phyloP scores from a whole-genome alignment of 2,797 vertebrate species.

The Discoglossus pictus region DNA sequence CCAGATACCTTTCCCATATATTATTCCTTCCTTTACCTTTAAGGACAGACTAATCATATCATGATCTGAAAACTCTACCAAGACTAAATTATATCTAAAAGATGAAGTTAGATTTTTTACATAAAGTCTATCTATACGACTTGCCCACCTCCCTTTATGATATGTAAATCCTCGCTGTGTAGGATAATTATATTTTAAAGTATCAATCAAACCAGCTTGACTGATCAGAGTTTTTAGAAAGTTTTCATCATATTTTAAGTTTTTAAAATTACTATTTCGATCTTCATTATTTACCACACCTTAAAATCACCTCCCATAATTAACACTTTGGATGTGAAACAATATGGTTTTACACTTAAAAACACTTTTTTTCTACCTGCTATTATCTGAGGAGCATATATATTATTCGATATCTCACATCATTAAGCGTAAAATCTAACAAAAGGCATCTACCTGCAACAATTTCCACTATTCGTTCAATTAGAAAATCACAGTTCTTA shows the following conservation, averaged over 20 bases:
- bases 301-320: slow-evolving; percentile 1
- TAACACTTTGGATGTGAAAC: not conserved
- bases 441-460: not conserved
- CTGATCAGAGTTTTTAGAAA: too few relatives aligned
- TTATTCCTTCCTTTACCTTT: not conserved
- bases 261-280: not conserved
- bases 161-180: not conserved
- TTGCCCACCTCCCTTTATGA: not conserved
- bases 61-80: not conserved
- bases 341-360: slow-evolving; percentile 4
- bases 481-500: too few relatives aligned
- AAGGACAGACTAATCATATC: not conserved
- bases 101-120: not conserved
- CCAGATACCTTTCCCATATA: not conserved
- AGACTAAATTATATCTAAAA: not conserved
- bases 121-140: slow-evolving; percentile 1
- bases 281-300: not conserved
- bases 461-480: too few relatives aligned
- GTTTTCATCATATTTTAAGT: too few relatives aligned
- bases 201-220: slow-evolving; percentile 1
- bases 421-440: not conserved
- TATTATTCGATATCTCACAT: slow-evolving; percentile 5
- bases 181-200: not conserved
- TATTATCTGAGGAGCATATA: slow-evolving; percentile 13
- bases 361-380: slow-evolving; percentile 13